Evolutionary conservation across 2,797 vertebrate genomes (phyloP).

Genomic region (Crypturellus tataupa): DNA sequence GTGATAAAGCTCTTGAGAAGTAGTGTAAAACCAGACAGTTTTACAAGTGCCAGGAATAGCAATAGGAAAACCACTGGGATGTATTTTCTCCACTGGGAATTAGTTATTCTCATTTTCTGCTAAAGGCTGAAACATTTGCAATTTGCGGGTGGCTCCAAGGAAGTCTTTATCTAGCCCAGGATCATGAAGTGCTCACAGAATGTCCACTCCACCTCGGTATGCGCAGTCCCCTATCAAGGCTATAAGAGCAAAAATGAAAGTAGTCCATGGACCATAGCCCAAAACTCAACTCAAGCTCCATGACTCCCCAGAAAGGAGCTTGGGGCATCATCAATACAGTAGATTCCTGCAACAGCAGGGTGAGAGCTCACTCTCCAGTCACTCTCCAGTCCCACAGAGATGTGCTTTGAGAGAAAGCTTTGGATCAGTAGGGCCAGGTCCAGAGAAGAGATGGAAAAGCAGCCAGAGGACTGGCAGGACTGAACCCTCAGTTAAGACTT

Average conservation of each 20-base stretch:
- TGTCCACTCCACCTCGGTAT: neutral
- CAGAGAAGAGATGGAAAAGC: neutral
- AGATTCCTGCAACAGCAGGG: neutral
- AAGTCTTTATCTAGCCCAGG: conserved; percentile 2
- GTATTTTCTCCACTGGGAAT: neutral
- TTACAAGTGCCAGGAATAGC: neutral
- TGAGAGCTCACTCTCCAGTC: neutral
- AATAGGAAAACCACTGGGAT: neutral
- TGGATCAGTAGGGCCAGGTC: neutral
- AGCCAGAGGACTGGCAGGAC: neutral
- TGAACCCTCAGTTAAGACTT: neutral
- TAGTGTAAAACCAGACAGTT: neutral
- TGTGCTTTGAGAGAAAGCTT: neutral
- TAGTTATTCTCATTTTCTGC: neutral
- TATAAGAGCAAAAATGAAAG: neutral
- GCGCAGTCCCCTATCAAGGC: neutral
- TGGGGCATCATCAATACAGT: neutral
- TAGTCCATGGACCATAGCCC: neutral
- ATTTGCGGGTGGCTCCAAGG: neutral
- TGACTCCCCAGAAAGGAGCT: neutral
- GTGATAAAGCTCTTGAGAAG: fast-evolving
- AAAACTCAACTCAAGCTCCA: neutral
- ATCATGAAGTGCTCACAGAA: neutral
- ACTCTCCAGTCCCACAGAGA: neutral
- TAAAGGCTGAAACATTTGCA: neutral